Evolutionary conservation across 2,888 invertebrate genomes (phyloP).

Genomic region (Hanleya hanleyi): DNA sequence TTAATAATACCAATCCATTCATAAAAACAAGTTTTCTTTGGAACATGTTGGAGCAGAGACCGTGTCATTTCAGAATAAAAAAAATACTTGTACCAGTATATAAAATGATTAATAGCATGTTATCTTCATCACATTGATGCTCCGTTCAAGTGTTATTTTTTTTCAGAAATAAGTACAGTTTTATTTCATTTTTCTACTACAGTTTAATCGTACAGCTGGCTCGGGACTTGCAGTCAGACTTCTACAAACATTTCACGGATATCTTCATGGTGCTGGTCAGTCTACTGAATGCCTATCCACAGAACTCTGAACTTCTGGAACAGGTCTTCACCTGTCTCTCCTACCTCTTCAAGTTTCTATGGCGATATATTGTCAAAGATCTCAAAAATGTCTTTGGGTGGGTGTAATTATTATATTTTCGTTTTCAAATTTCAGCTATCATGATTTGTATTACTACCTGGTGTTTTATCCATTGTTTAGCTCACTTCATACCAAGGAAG

Average conservation of each 20-base stretch:
- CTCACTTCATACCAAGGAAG: too few species aligned
- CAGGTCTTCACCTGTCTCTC: conserved; percentile 90
- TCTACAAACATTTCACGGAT: conserved; percentile 87
- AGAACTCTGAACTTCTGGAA: conserved; percentile 88
- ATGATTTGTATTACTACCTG: too few species aligned
- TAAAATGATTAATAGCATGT: too few species aligned
- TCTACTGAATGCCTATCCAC: conserved; percentile 80
- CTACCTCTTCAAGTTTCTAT: conserved; percentile 91
- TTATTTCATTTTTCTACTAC: conserved; percentile 58
- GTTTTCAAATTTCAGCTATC: too few species aligned
- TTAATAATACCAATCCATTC: too few species aligned
- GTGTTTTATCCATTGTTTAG: not conserved
- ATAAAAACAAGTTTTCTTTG: too few species aligned
- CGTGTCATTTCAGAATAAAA: too few species aligned
- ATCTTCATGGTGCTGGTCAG: conserved; percentile 84
- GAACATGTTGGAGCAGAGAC: too few species aligned
- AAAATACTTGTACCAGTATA: too few species aligned
- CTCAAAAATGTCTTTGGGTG: conserved; percentile 81
- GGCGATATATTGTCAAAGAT: conserved; percentile 87
- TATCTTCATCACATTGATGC: too few species aligned
- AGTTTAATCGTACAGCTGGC: conserved; percentile 89
- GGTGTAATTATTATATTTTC: conserved; percentile 29
- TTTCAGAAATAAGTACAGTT: too few species aligned
- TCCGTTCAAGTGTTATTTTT: too few species aligned
- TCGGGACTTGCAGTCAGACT: conserved; percentile 90